These are phyloP conservation scores for Edolisoma coerulescens DNA, from an alignment of 2,113 vertebrate genomes.

Conservation along the genomic window DNA sequence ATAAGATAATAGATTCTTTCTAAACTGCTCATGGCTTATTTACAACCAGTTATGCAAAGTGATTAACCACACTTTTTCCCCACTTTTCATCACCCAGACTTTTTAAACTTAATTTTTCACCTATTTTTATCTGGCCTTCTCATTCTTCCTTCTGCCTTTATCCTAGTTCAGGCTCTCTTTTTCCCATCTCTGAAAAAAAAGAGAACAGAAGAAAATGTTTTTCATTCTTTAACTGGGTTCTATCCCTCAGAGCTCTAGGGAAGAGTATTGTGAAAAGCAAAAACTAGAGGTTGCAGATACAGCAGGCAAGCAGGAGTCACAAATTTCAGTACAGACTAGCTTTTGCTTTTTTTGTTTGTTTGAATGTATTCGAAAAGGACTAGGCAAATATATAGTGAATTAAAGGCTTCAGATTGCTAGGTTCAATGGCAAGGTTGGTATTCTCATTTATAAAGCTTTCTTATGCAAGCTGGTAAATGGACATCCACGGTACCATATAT, in stretches of 20 bases:
- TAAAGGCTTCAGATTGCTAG: background rate
- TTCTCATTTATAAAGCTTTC: background rate
- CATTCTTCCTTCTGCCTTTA: background rate
- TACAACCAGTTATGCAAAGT: background rate
- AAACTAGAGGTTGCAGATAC: background rate
- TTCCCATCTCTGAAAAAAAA: background rate
- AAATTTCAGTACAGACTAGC: background rate
- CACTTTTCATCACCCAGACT: background rate
- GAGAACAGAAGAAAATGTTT: background rate
- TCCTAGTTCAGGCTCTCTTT: background rate
- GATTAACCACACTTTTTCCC: background rate
- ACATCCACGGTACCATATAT: fast-evolving
- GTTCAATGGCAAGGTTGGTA: background rate
- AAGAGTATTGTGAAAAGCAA: background rate
- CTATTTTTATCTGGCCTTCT: background rate
- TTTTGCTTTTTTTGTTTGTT: background rate
- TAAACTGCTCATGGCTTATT: background rate
- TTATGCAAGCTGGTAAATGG: background rate
- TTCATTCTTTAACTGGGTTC: background rate
- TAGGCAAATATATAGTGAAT: background rate
- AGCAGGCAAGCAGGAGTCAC: background rate
- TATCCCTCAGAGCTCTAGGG: background rate
- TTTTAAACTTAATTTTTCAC: background rate
- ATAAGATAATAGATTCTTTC: background rate
- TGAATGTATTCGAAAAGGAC: background rate